Evolutionary conservation across 2,113 vertebrate species (phyloP), one percentile per base, ranked within the genome.

Genomic region (Salvator merianae): DNA sequence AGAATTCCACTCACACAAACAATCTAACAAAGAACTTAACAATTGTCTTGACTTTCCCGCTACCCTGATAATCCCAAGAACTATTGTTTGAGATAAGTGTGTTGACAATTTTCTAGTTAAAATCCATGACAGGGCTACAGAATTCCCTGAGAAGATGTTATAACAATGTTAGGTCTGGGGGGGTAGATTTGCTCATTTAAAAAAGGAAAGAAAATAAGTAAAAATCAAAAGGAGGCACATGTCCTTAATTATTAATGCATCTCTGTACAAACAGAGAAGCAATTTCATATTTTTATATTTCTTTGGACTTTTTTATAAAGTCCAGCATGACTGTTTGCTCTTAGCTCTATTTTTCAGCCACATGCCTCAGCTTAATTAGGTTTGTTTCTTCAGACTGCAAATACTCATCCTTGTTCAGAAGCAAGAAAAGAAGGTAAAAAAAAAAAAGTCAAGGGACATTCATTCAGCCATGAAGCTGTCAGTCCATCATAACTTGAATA

Each of bases 401-500:
- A 78, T 59, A 82, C 14, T 92, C 89, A 89, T 62, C 70, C 83
- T 66, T 86, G 50, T 81, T 95, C 74, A 90, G 59, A 83, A 87
- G 87, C 18, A 88, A 69, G 63, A 79, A 84, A 82, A 91, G 83
- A n/a, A 88, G 79, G 85, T 88, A 95, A 78, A 69, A 69, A 69
- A 69, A 69, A 65, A 68, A 68, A 94, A 95, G 94, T 88, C 91
- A 91, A 90, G 92, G 89, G 91, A 94, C 77, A 72, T 4, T 91
- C 75, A 75, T 80, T 91, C 89, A 93, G 90, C 87, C 90, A 84
- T 93, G 73, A 93, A 93, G 74, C 90, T 93, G 92, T 94, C 94
- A 93, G 86, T 93, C 91, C 84, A 77, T 93, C 93, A 94, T 91
- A 95, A 94, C 91, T 90, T 88, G 89, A 94, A 91, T 95, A 96